These are phyloP conservation scores for Drosophila malerkotliana DNA, from an alignment of 1,140 invertebrate species.

Conservation along the genomic window DNA sequence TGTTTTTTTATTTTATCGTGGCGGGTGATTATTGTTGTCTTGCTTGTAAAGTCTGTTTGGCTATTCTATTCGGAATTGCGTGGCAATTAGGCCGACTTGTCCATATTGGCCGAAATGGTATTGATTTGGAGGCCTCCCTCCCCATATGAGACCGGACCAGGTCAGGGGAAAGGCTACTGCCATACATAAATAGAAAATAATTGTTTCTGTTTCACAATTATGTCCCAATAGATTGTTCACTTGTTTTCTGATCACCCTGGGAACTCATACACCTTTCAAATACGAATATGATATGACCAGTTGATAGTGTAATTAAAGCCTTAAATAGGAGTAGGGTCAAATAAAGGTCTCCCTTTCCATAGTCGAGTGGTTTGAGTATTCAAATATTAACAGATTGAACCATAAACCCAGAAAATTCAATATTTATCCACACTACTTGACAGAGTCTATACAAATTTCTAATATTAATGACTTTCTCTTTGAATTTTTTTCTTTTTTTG, in stretches of 20 bases:
- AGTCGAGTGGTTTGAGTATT: no score
- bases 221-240: conserved; percentile 43
- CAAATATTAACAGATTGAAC: not conserved
- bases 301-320: conserved; percentile 24
- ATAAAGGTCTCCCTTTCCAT: not conserved
- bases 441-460: not conserved
- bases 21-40: conserved; percentile 54
- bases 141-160: not conserved
- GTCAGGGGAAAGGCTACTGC: not conserved
- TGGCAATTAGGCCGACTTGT: conserved; percentile 52
- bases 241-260: conserved; percentile 44
- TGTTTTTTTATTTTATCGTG: conserved; percentile 43
- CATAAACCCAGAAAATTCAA: not conserved
- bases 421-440: no score
- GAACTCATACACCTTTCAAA: conserved; percentile 59
- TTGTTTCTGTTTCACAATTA: conserved; percentile 70
- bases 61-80: conserved; percentile 33
- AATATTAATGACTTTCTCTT: conserved; percentile 16
- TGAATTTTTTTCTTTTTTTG: conserved; percentile 35
- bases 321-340: conserved; percentile 20
- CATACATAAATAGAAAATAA: conserved; percentile 67
- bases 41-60: conserved; percentile 48
- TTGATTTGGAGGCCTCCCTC: conserved; percentile 21
- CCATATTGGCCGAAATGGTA: conserved; percentile 41
- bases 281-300: conserved; percentile 6